Conservation (phyloP, 2,113 vertebrate genomes). For the Spea bombifrons region DNA sequence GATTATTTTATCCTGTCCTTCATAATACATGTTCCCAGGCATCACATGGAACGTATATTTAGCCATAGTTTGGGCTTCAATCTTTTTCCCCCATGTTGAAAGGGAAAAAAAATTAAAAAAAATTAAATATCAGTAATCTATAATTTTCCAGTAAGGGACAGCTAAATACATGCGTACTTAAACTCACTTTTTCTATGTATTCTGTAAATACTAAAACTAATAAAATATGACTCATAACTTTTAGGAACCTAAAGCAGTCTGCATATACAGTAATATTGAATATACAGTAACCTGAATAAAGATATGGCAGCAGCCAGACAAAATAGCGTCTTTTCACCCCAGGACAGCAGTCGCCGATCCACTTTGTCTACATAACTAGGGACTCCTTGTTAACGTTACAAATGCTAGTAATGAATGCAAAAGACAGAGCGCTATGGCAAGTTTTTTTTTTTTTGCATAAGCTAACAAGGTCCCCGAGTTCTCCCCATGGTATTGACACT, state of each 20-base stretch:
- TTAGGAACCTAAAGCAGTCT: slow-evolving; percentile 13
- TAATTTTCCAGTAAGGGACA: too few relatives aligned
- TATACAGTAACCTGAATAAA: slow-evolving; percentile 48
- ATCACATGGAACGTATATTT: too few relatives aligned
- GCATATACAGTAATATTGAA: slow-evolving; percentile 7
- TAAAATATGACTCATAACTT: background rate
- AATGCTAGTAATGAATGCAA: background rate
- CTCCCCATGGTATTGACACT: slow-evolving; percentile 24
- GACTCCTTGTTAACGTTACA: slow-evolving; percentile 4
- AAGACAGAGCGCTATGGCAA: background rate
- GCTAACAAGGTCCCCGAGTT: slow-evolving; percentile 39
- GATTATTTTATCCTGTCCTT: too few relatives aligned
- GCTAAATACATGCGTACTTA: too few relatives aligned
- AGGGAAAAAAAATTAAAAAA: too few relatives aligned
- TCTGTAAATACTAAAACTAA: too few relatives aligned
- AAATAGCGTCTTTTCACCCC: background rate
- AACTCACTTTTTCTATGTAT: too few relatives aligned
- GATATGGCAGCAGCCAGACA: slow-evolving; percentile 30
- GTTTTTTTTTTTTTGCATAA: slow-evolving; percentile 15
- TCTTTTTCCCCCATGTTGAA: too few relatives aligned
- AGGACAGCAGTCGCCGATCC: background rate
- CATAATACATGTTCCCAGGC: too few relatives aligned
- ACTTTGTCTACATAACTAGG: slow-evolving; percentile 30
- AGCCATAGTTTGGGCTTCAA: too few relatives aligned
- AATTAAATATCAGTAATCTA: too few relatives aligned